phyloP scores from a whole-genome alignment of 37 sponge, comb jelly and placozoan species.

The Haliclona indistincta region DNA sequence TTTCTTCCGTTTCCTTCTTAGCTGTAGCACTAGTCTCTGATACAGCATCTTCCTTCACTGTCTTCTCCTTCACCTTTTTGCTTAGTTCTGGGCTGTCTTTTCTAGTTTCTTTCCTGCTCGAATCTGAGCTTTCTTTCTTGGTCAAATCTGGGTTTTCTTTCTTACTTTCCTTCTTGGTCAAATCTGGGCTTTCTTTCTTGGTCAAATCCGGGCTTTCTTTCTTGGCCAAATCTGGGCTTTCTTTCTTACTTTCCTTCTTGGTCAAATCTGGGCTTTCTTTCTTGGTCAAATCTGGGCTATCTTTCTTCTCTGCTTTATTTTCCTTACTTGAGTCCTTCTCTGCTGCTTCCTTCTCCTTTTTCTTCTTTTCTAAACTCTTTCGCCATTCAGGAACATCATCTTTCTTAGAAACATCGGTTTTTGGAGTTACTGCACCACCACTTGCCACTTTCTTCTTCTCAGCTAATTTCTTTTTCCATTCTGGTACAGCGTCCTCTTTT shows the following conservation, averaged over 20 bases:
- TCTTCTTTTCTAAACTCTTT: neutral
- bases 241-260: neutral
- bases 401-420: neutral
- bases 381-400: neutral
- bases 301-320: neutral
- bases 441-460: neutral
- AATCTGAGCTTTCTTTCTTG: neutral
- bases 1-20: neutral
- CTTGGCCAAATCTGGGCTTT: neutral
- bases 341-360: neutral
- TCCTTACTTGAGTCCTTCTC: neutral
- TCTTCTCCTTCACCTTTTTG: conserved; percentile 2
- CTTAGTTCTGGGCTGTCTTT: neutral
- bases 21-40: neutral
- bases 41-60: neutral
- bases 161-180: neutral
- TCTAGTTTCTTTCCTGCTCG: neutral
- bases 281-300: neutral
- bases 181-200: neutral
- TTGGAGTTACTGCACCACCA: neutral
- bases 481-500: neutral
- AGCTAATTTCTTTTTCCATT: neutral
- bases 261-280: neutral
- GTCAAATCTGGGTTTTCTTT: neutral
- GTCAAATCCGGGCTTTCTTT: neutral